These are phyloP conservation scores for Gasterosteus nipponicus DNA, from an alignment of 2,113 vertebrate genomes.

Conservation along the genomic window DNA sequence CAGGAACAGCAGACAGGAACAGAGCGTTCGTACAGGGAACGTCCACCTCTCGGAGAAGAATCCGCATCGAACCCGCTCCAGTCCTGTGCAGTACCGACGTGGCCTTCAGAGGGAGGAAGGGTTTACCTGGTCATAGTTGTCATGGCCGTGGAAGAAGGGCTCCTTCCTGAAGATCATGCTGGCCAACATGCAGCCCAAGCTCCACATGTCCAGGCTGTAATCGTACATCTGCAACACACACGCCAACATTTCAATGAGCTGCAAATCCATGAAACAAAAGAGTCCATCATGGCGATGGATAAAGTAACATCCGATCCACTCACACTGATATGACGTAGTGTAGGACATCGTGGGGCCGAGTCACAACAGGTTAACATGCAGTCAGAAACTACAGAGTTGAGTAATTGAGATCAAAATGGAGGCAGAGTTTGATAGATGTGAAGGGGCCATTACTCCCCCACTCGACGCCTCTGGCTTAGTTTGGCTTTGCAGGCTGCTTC, in stretches of 20 bases:
- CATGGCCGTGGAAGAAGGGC: constrained; percentile 85
- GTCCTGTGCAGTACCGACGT: not conserved
- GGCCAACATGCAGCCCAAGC: constrained; percentile 85
- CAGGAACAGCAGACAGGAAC: constrained; percentile 29
- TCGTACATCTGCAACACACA: constrained; percentile 82
- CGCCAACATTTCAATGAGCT: not conserved
- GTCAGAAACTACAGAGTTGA: not conserved
- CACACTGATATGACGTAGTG: not conserved
- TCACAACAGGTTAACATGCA: not conserved
- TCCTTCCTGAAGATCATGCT: constrained; percentile 87
- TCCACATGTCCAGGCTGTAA: constrained; percentile 87
- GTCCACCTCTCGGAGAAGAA: not conserved
- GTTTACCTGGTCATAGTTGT: constrained; percentile 84
- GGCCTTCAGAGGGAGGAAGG: not conserved
- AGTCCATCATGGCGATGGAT: not conserved
- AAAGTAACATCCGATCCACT: not conserved
- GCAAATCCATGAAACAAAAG: not conserved
- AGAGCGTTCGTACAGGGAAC: not conserved
- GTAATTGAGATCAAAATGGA: not conserved
- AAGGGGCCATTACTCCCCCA: not conserved
- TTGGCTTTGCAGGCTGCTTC: not conserved
- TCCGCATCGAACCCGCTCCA: not conserved
- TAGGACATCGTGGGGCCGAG: too few species aligned
- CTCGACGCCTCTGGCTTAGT: not conserved
- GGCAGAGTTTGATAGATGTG: not conserved